Evolutionary conservation across 2,113 vertebrate species (phyloP).

Genomic region (Vulpes vulpes): DNA sequence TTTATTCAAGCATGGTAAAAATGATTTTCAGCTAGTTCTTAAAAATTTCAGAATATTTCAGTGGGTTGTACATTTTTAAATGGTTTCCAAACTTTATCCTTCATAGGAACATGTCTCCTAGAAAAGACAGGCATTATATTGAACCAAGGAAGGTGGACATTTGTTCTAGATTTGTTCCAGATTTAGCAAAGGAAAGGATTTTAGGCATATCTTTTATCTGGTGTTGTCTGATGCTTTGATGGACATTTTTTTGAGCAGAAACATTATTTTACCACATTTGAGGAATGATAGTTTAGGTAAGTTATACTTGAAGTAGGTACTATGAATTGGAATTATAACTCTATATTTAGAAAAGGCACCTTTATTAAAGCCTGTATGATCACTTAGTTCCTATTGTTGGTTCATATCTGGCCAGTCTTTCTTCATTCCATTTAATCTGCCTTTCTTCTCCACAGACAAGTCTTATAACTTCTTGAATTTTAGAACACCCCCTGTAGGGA

Average conservation of each 20-base stretch:
- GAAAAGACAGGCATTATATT: neutral
- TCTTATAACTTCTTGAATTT: neutral
- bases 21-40: slow-evolving; percentile 52
- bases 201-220: neutral
- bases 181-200: neutral
- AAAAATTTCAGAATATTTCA: slow-evolving; percentile 49
- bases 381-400: neutral
- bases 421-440: neutral
- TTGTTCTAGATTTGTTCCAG: neutral
- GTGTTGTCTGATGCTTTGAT: neutral
- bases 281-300: neutral
- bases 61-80: slow-evolving; percentile 16
- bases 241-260: neutral
- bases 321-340: neutral
- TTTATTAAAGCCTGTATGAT: neutral
- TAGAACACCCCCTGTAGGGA: neutral
- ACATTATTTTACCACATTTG: neutral
- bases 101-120: neutral
- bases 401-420: neutral
- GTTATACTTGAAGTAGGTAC: neutral
- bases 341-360: neutral
- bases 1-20: slow-evolving; percentile 65
- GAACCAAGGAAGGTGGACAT: neutral
- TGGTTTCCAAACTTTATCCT: slow-evolving; percentile 27
- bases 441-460: neutral